Evolutionary conservation across 2,888 invertebrate species (phyloP).

Genomic region (Zygogramma bicolorata): DNA sequence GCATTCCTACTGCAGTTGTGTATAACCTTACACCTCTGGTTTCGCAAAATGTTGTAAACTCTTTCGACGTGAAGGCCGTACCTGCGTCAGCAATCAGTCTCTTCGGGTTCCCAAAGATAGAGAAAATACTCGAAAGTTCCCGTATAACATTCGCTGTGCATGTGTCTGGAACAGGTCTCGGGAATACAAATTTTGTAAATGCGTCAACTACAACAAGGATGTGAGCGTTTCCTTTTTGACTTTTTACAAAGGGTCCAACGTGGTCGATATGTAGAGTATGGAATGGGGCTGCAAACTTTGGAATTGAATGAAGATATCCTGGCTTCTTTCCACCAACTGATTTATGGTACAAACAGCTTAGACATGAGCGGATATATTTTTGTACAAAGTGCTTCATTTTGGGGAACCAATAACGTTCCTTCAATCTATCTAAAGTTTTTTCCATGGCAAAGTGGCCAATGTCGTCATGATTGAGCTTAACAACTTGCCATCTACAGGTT

Average conservation of each 20-base stretch:
- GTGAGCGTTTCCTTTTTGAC: not conserved
- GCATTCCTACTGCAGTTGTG: conserved; percentile 40
- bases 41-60: conserved; percentile 56
- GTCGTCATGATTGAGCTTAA: conserved; percentile 52
- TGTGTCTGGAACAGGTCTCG: conserved; percentile 52
- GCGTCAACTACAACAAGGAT: not conserved
- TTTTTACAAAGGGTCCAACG: not conserved
- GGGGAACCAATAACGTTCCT: conserved; percentile 53
- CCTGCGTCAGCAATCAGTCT: conserved; percentile 61
- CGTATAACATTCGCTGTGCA: conserved; percentile 53
- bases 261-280: conserved; percentile 25
- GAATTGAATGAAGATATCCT: conserved; percentile 37
- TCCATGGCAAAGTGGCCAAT: conserved; percentile 53
- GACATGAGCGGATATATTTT: conserved; percentile 47
- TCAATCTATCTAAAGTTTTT: conserved; percentile 48
- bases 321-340: conserved; percentile 35
- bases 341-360: conserved; percentile 39
- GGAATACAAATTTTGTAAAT: not conserved
- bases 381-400: conserved; percentile 45
- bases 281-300: conserved; percentile 29
- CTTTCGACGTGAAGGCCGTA: conserved; percentile 49
- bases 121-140: conserved; percentile 52
- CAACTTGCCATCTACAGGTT: conserved; percentile 30
- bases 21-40: conserved; percentile 53
- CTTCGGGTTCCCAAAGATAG: conserved; percentile 53